These are phyloP conservation scores for Catharus bicknelli DNA, from an alignment of 2,113 vertebrate species.

Conservation along the genomic window DNA sequence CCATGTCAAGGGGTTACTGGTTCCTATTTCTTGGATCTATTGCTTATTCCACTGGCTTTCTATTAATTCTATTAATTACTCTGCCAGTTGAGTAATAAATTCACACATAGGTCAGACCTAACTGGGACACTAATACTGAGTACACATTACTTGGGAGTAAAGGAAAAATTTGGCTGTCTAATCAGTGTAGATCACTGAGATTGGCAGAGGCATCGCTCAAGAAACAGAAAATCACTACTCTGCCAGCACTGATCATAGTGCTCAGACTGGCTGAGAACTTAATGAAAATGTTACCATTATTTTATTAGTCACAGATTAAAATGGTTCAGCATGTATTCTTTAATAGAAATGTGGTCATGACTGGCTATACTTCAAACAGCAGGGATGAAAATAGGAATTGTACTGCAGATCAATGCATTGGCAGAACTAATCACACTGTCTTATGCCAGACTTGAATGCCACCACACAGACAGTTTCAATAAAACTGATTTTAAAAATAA, in stretches of 20 bases:
- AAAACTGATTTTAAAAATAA: slow-evolving; percentile 21
- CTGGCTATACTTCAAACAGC: slow-evolving; percentile 21
- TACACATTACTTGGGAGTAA: neutral
- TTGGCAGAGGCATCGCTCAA: neutral
- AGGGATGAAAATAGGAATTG: slow-evolving; percentile 13
- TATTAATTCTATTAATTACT: neutral
- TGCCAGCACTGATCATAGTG: neutral
- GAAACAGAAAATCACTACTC: neutral
- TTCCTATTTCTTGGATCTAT: neutral
- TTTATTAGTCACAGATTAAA: slow-evolving; percentile 45
- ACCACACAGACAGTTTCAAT: slow-evolving; percentile 6
- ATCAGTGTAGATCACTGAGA: neutral
- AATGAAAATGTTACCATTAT: slow-evolving; percentile 5
- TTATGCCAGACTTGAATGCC: neutral
- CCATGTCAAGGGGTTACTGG: neutral
- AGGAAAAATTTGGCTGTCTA: neutral
- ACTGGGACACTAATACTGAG: neutral
- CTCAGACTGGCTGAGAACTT: neutral
- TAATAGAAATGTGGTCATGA: slow-evolving; percentile 22
- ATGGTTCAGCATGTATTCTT: neutral
- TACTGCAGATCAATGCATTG: slow-evolving; percentile 20
- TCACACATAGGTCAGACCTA: neutral
- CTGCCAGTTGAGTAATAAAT: neutral
- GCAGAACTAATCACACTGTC: slow-evolving; percentile 11
- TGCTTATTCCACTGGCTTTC: neutral